Conservation (phyloP, 2,888 invertebrate species). For the Eupithecia inturbata region DNA sequence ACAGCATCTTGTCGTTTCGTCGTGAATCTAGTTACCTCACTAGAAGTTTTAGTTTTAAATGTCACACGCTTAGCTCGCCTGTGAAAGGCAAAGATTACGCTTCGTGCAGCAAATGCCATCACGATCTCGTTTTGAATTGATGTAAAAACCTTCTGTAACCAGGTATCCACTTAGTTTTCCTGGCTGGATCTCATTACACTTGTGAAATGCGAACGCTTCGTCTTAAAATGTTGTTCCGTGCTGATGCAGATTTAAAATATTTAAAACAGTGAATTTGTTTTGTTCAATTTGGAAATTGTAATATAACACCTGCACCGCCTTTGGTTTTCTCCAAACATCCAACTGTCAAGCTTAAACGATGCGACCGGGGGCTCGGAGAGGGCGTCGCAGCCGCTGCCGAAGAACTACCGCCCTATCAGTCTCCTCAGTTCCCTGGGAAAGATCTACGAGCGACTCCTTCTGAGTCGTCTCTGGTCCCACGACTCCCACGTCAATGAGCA, state of each 20-base stretch:
- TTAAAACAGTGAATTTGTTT: background rate
- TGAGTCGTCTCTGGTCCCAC: too few species aligned
- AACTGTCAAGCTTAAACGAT: background rate
- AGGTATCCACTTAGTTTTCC: conserved; percentile 25
- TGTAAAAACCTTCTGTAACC: conserved; percentile 53
- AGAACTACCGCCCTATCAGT: too few species aligned
- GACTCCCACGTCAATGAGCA: too few species aligned
- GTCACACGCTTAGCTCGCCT: conserved; percentile 57
- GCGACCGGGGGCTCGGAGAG: background rate
- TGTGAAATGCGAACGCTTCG: conserved; percentile 25
- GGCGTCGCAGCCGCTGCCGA: background rate
- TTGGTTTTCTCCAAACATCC: background rate
- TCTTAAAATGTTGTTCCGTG: conserved; percentile 15
- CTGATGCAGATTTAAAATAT: background rate
- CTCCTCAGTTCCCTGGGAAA: too few species aligned
- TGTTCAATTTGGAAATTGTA: background rate
- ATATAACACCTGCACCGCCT: background rate
- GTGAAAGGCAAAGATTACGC: conserved; percentile 70
- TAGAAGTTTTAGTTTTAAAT: conserved; percentile 66
- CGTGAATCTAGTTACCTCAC: conserved; percentile 58
- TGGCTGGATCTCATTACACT: conserved; percentile 32
- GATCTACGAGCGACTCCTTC: too few species aligned
- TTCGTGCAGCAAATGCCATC: conserved; percentile 69
- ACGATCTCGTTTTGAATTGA: conserved; percentile 66
- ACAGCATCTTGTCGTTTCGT: conserved; percentile 26